A percentile compares a stretch with the other conserved stretches of the same genome.
phyloP scores from a whole-genome alignment of 2,888 invertebrate genomes.

The Apodemia duryi region DNA sequence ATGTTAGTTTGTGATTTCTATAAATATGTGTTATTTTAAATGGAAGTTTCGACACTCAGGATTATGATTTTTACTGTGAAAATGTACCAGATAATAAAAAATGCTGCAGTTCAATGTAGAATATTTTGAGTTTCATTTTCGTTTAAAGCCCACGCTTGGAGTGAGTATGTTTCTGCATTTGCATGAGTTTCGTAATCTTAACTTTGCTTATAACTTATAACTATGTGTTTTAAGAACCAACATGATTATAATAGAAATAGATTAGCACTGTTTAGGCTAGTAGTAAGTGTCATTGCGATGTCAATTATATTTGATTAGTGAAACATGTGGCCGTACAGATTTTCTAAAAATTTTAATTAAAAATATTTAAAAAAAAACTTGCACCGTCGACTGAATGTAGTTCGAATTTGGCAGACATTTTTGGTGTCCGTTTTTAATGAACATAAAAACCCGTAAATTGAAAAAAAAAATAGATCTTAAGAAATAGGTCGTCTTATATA shows the following conservation, averaged over 20 bases:
- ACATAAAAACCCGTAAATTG: neutral
- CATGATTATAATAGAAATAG: slow-evolving; percentile 59
- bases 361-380: slow-evolving; percentile 27
- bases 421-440: neutral
- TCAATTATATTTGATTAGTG: slow-evolving; percentile 79
- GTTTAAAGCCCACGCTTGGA: slow-evolving; percentile 50
- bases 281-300: slow-evolving; percentile 77
- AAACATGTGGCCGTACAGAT: slow-evolving; percentile 58
- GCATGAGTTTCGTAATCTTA: slow-evolving; percentile 45
- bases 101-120: slow-evolving; percentile 62
- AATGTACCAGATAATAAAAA: slow-evolving; percentile 55
- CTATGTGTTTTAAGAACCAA: slow-evolving; percentile 57
- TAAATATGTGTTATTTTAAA: slow-evolving; percentile 32
- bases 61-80: slow-evolving; percentile 61
- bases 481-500: slow-evolving; percentile 1
- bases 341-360: slow-evolving; percentile 50
- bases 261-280: slow-evolving; percentile 73
- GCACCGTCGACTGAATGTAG: slow-evolving; percentile 8
- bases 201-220: slow-evolving; percentile 12
- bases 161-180: slow-evolving; percentile 65
- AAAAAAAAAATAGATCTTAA: neutral
- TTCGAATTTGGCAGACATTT: neutral
- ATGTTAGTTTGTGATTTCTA: slow-evolving; percentile 43
- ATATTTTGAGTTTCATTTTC: slow-evolving; percentile 61
- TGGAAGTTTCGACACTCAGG: slow-evolving; percentile 57